phyloP scores from a whole-genome alignment of 2,113 vertebrate genomes.

The Xiphophorus hellerii region DNA sequence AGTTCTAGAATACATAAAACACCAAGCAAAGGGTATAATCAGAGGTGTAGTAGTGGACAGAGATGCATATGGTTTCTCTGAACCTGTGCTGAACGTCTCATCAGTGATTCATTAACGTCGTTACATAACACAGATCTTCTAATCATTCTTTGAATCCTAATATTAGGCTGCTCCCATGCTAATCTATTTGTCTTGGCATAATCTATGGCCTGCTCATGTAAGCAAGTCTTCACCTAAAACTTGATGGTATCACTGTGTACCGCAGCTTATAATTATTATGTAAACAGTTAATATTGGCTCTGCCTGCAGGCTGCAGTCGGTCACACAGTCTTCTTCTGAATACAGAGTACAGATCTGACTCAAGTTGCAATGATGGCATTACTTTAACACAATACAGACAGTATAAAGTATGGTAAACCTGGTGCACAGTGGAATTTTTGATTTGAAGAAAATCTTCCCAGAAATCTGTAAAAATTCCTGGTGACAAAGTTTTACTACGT shows the following conservation, averaged over 20 bases:
- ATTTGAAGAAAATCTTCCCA: not conserved
- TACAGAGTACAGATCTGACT: constrained; percentile 46
- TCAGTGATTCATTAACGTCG: constrained; percentile 25
- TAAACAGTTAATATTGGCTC: constrained; percentile 53
- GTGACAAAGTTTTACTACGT: not conserved
- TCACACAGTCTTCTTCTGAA: constrained; percentile 46
- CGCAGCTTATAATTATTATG: constrained; percentile 51
- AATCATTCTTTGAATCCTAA: constrained; percentile 75
- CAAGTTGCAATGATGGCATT: not conserved
- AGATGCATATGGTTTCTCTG: not conserved
- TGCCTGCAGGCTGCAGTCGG: constrained; percentile 12
- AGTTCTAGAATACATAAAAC: not conserved
- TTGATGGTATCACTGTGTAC: constrained; percentile 44
- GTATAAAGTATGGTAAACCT: not conserved
- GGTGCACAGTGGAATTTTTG: not conserved
- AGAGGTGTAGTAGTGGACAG: not conserved
- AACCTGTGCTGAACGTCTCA: constrained; percentile 1
- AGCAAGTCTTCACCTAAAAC: constrained; percentile 72
- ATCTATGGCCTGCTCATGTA: constrained; percentile 75
- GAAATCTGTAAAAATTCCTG: not conserved
- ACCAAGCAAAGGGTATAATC: not conserved
- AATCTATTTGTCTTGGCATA: constrained; percentile 73
- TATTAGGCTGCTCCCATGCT: constrained; percentile 67
- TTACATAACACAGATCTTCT: constrained; percentile 64
- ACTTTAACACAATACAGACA: not conserved